Evolutionary conservation across 2,888 invertebrate species (phyloP).

Genomic region (Scaptomyza tumidula): DNA sequence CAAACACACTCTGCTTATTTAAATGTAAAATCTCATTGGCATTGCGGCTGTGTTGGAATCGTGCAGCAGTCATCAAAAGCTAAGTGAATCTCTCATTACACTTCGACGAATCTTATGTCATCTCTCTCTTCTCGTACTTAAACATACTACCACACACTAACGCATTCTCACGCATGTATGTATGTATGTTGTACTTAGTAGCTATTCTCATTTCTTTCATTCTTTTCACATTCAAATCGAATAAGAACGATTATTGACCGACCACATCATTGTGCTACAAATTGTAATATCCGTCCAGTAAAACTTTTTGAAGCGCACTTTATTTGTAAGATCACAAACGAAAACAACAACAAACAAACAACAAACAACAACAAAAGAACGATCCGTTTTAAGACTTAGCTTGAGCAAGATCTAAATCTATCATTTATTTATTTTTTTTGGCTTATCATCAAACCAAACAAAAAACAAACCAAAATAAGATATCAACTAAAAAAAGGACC

Average conservation of each 20-base stretch:
- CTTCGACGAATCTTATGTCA: too few relatives aligned
- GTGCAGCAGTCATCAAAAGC: neutral
- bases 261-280: slow-evolving; percentile 69
- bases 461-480: slow-evolving; percentile 8
- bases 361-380: neutral
- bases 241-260: slow-evolving; percentile 43
- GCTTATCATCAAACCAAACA: slow-evolving; percentile 8
- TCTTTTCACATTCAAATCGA: slow-evolving; percentile 18
- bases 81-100: neutral
- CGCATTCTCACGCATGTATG: slow-evolving; percentile 1
- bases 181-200: too few relatives aligned
- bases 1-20: neutral
- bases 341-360: neutral
- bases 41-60: slow-evolving; percentile 38
- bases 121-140: slow-evolving; percentile 3
- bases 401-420: slow-evolving; percentile 13
- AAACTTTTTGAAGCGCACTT: slow-evolving; percentile 76
- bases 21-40: slow-evolving; percentile 31
- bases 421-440: slow-evolving; percentile 7
- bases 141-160: slow-evolving; percentile 1
- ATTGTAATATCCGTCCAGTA: slow-evolving; percentile 77
- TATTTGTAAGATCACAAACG: slow-evolving; percentile 31
- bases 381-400: slow-evolving; percentile 21
- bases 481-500: slow-evolving; percentile 53
- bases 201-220: neutral